phyloP scores from a whole-genome alignment of 2,113 vertebrate species.

The Spea bombifrons region DNA sequence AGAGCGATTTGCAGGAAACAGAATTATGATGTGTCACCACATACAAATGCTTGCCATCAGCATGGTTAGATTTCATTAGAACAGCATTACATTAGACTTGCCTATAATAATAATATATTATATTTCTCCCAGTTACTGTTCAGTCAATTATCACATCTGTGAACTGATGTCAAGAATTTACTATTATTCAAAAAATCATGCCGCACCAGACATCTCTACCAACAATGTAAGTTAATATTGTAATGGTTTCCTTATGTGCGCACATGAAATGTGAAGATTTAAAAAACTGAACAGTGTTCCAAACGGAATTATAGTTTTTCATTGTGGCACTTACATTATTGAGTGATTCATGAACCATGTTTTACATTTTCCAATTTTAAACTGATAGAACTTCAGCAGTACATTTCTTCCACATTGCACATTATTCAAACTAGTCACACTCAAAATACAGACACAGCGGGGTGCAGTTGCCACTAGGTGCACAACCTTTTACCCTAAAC shows the following conservation, averaged over 20 bases:
- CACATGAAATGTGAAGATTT: conserved; percentile 13
- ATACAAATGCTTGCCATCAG: not conserved
- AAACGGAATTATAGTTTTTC: not conserved
- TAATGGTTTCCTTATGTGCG: conserved; percentile 17
- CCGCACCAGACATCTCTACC: conserved; percentile 12
- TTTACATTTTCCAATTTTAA: too few species aligned
- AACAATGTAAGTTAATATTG: conserved; percentile 20
- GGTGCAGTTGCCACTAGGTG: too few species aligned
- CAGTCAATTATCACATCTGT: conserved; percentile 8
- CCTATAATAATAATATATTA: not conserved
- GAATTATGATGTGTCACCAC: not conserved
- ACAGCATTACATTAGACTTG: too few species aligned
- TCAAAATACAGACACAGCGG: too few species aligned
- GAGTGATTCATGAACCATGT: too few species aligned
- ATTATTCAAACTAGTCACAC: too few species aligned
- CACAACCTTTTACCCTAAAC: too few species aligned
- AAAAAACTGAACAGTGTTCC: not conserved
- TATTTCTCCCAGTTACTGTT: not conserved
- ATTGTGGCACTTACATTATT: too few species aligned
- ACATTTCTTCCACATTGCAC: too few species aligned
- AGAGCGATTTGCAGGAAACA: too few species aligned
- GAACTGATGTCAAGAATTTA: conserved; percentile 21
- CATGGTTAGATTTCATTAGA: too few species aligned
- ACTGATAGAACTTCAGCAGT: too few species aligned
- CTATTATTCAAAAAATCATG: conserved; percentile 17